Base-by-base conservation (phyloP, 2,797 vertebrate genomes). In the Premnoplex brunnescens region DNA sequence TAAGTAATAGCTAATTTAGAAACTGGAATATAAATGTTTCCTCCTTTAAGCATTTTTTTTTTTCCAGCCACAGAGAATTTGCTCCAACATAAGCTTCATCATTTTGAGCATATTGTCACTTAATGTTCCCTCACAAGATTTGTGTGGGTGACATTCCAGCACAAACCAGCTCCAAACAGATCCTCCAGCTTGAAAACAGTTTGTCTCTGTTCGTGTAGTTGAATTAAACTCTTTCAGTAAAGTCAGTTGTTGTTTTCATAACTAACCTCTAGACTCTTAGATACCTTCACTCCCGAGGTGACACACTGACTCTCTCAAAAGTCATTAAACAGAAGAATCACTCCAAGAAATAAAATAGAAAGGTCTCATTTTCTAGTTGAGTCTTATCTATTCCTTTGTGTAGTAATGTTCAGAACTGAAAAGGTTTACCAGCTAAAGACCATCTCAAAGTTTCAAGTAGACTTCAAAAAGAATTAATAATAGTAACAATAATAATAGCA, bases 91-190 rank as follows among this genome's bases (percentile, higher is more conserved):
- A 56, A 91, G 80, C 81, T 94, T 91, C 80, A 86, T 90, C 13
- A 78, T 85, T 93, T 95, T 73, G 46, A 95, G 56, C 1, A 9
- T 58, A 87, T 89, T 96, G 91, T 96, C 95, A 96, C 91, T 94
- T 95, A 91, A 88, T 90, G 89, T 96, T 95, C 91, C 28, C 59
- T 95, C 10, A 14, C 67, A 90, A 95, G 95, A 94, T 91, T 84
- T 95, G 91, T 88, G 93, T 97, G 96, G 94, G 95, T 96, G 96
- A 94, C 67, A 77, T 87, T 95, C 90, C 67, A 90, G 83, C 93
- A 92, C 80, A 94, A 91, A 92, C 56, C 82, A 88, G 77, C 77
- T 93, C 71, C 85, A 93, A 60, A 87, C 80, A 93, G 83, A 95
- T 86, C 88, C 75, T 93, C 68, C 64, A 43, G 66, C 82, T 46